Evolutionary conservation across 2,113 vertebrate genomes (phyloP).

Genomic region (Alligator sinensis): DNA sequence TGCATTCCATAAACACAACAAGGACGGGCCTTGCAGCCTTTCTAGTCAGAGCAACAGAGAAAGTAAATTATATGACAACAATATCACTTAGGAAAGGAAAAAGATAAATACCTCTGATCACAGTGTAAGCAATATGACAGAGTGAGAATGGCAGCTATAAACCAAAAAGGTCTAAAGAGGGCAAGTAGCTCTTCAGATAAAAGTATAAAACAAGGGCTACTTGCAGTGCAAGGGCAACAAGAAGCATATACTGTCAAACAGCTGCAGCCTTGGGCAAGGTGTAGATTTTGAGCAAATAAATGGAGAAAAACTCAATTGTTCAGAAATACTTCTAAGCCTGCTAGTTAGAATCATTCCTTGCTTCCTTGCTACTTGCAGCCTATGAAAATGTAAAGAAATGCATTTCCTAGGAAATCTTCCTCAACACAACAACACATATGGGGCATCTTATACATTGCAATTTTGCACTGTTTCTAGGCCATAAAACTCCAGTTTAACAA

Average conservation of each 20-base stretch:
- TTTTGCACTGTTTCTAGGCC: constrained; percentile 43
- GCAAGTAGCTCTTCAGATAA: background rate
- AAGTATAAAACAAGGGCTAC: background rate
- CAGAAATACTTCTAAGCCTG: background rate
- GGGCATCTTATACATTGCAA: background rate
- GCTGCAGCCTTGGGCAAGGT: background rate
- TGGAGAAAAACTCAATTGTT: background rate
- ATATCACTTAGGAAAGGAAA: constrained; percentile 36
- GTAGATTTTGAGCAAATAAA: background rate
- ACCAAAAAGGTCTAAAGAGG: background rate
- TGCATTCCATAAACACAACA: background rate
- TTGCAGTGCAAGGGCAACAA: background rate
- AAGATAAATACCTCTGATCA: constrained; percentile 41
- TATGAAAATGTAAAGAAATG: background rate
- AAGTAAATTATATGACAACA: constrained; percentile 54
- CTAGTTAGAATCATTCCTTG: background rate
- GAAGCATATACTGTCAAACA: background rate
- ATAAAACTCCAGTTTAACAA: constrained; percentile 22
- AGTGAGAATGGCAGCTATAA: background rate
- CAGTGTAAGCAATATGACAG: background rate
- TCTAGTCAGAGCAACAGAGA: constrained; percentile 8
- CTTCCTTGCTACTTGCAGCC: background rate
- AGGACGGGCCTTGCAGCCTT: constrained; percentile 10
- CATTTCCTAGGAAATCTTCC: background rate
- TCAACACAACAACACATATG: background rate